Conservation (phyloP, 92 coral and sea anemone species). For the Desmophyllum pertusum region DNA sequence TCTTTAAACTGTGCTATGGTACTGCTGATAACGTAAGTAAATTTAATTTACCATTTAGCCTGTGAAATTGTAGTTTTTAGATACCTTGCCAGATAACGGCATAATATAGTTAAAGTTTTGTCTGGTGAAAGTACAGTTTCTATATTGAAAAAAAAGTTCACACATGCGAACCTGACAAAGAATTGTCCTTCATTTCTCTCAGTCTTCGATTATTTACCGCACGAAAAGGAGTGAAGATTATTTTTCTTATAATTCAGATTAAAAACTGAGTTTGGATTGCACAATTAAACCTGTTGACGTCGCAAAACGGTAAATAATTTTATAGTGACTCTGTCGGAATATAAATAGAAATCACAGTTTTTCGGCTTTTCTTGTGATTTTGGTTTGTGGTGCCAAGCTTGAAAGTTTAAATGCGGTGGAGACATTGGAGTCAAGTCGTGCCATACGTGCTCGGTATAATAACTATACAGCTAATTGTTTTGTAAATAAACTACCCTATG, state of each 20-base stretch:
- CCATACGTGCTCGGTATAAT: neutral
- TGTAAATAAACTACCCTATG: neutral
- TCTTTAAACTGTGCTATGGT: neutral
- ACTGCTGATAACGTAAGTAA: neutral
- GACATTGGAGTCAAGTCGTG: neutral
- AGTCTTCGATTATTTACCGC: neutral
- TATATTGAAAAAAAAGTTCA: too few species aligned
- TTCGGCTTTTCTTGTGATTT: neutral
- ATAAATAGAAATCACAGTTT: neutral
- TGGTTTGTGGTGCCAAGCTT: neutral
- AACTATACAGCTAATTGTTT: neutral
- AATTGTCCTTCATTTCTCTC: neutral
- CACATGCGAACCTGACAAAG: neutral
- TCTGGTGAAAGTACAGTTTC: neutral
- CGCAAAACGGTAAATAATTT: neutral
- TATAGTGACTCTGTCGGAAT: neutral
- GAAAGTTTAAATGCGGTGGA: neutral
- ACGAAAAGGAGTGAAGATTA: neutral
- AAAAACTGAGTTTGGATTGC: neutral
- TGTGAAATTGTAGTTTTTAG: neutral
- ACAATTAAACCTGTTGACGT: neutral
- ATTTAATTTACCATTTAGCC: slow-evolving; percentile 2
- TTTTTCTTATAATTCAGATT: neutral
- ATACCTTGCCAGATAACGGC: neutral
- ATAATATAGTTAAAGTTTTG: neutral